phyloP scores from a whole-genome alignment of 2,797 vertebrate genomes.

The Staurois parvus region DNA sequence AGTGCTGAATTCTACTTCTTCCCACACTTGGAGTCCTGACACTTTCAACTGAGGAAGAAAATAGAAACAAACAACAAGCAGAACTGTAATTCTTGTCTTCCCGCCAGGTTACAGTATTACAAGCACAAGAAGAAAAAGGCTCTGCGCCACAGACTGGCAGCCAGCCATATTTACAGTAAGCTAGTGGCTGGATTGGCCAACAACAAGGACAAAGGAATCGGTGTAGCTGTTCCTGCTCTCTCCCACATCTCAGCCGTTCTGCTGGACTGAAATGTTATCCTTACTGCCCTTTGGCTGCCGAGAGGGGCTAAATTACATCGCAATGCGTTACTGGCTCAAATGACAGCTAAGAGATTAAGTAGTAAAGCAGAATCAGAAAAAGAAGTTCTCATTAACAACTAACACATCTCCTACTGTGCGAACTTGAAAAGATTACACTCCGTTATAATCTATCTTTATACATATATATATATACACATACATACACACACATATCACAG shows the following conservation, averaged over 20 bases:
- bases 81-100: constrained; percentile 79
- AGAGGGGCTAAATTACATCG: constrained; percentile 33
- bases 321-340: constrained; percentile 39
- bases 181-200: constrained; percentile 77
- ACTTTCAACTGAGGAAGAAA: constrained; percentile 57
- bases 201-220: constrained; percentile 80
- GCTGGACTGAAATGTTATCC: constrained; percentile 44
- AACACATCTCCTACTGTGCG: constrained; percentile 6
- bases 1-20: constrained; percentile 50
- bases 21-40: constrained; percentile 53
- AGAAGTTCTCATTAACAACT: constrained; percentile 31
- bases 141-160: constrained; percentile 81
- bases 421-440: constrained; percentile 19
- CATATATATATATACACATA: not conserved
- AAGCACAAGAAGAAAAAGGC: constrained; percentile 75
- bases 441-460: not conserved
- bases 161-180: constrained; percentile 83
- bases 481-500: not conserved
- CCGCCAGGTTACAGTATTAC: constrained; percentile 87
- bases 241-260: constrained; percentile 39
- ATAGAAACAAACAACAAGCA: constrained; percentile 81
- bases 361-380: constrained; percentile 40
- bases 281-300: constrained; percentile 33
- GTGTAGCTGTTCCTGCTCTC: constrained; percentile 69
- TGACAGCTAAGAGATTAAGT: constrained; percentile 50